These are phyloP conservation scores for Eidolon helvum DNA, from an alignment of 2,113 vertebrate genomes.

Conservation along the genomic window DNA sequence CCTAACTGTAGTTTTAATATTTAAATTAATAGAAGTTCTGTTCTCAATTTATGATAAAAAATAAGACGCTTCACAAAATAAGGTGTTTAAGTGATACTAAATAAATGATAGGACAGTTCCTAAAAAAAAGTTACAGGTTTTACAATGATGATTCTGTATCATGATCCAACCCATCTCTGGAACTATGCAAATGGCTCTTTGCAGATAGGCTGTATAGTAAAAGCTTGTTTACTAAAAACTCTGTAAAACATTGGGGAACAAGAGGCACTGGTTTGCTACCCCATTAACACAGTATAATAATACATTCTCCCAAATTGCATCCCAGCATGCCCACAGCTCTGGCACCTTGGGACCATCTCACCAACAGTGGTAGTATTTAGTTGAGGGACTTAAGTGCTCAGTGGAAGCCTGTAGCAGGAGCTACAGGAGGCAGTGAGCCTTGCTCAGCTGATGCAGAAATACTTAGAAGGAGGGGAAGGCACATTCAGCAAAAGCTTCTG, in stretches of 20 bases:
- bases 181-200: neutral
- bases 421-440: neutral
- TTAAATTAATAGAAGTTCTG: neutral
- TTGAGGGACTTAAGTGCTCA: neutral
- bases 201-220: neutral
- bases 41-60: neutral
- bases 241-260: neutral
- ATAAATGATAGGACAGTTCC: neutral
- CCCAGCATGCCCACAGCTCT: neutral
- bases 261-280: neutral
- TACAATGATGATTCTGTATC: neutral
- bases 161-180: neutral
- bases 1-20: neutral
- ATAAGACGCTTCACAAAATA: neutral
- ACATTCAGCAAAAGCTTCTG: neutral
- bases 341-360: neutral
- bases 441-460: neutral
- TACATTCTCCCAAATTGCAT: neutral
- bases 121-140: neutral
- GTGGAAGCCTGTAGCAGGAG: neutral
- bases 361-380: neutral
- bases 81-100: neutral
- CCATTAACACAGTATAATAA: neutral
- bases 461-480: neutral
- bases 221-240: neutral